Conservation (phyloP, 2,797 vertebrate species). For the Oreonectes daqikongensis region DNA sequence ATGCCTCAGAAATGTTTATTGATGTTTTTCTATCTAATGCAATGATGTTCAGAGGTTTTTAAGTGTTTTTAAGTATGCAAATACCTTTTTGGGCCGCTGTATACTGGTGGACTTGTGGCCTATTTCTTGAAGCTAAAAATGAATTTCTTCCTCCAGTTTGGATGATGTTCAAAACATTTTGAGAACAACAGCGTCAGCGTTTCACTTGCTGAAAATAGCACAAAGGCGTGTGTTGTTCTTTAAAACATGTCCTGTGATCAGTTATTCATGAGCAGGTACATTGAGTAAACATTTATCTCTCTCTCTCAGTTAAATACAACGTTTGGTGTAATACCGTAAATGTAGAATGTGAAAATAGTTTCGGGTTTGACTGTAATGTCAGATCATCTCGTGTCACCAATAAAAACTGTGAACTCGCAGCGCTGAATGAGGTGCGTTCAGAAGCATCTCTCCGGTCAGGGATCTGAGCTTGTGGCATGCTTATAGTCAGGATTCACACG, state of each 20-base stretch:
- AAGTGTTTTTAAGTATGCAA: not conserved
- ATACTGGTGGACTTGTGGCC: not conserved
- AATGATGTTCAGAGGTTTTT: not conserved
- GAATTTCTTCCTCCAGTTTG: not conserved
- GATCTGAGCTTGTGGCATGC: slow-evolving; percentile 79
- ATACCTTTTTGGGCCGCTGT: not conserved
- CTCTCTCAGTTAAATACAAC: not conserved
- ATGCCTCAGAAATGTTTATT: not conserved
- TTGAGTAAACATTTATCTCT: slow-evolving; percentile 39
- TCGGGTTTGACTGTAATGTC: too few species aligned
- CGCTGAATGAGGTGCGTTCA: slow-evolving; percentile 60
- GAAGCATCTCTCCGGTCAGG: slow-evolving; percentile 58
- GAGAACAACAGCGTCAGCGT: slow-evolving; percentile 44
- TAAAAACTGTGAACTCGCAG: slow-evolving; percentile 48
- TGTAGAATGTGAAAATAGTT: too few species aligned
- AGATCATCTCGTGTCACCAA: slow-evolving; percentile 50
- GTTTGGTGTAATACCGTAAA: too few species aligned
- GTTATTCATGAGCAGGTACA: slow-evolving; percentile 40
- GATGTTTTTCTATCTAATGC: not conserved
- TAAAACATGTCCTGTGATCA: slow-evolving; percentile 41
- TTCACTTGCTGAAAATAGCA: slow-evolving; percentile 42
- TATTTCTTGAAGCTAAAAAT: slow-evolving; percentile 2
- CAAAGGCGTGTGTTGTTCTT: slow-evolving; percentile 43
- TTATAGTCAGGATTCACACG: slow-evolving; percentile 59
- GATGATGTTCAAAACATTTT: slow-evolving; percentile 17